phyloP scores from a whole-genome alignment of 2,888 invertebrate genomes.

The Anthophora plumipes region DNA sequence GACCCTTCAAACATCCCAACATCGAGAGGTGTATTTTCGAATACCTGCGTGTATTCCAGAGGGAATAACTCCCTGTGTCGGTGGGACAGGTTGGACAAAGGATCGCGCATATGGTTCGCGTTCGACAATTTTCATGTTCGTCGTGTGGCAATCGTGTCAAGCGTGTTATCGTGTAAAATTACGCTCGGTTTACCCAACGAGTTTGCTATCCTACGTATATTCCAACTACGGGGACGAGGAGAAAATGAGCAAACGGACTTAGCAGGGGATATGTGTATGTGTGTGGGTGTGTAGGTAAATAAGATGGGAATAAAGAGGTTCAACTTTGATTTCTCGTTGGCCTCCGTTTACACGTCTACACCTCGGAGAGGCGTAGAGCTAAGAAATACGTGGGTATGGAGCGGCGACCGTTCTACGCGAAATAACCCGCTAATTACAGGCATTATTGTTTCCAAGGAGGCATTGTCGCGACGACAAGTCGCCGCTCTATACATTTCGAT shows the following conservation, averaged over 20 bases:
- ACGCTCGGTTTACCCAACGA: not conserved
- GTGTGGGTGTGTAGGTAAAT: not conserved
- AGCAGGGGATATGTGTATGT: not conserved
- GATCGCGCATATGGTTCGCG: no score
- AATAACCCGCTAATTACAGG: slow-evolving; percentile 39
- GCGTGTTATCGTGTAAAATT: not conserved
- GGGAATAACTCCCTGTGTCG: not conserved
- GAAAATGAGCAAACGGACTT: not conserved
- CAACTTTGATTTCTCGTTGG: not conserved
- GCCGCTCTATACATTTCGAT: slow-evolving; percentile 37
- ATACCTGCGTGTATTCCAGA: not conserved
- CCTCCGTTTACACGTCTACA: not conserved
- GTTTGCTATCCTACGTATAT: slow-evolving; percentile 1
- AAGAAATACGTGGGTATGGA: slow-evolving; percentile 5
- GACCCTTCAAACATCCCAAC: not conserved
- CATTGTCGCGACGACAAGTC: slow-evolving; percentile 41
- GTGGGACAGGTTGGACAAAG: not conserved
- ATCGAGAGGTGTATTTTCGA: not conserved
- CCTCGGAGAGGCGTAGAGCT: not conserved
- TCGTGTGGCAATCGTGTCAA: no score
- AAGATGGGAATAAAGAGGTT: not conserved
- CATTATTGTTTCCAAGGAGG: slow-evolving; percentile 45
- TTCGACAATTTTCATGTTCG: no score
- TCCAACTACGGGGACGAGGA: not conserved
- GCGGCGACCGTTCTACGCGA: slow-evolving; percentile 16